Percentiles rank a stretch among this genome's conserved stretches.
Conservation (phyloP, 2,888 invertebrate genomes). For the Odontothrips loti region DNA sequence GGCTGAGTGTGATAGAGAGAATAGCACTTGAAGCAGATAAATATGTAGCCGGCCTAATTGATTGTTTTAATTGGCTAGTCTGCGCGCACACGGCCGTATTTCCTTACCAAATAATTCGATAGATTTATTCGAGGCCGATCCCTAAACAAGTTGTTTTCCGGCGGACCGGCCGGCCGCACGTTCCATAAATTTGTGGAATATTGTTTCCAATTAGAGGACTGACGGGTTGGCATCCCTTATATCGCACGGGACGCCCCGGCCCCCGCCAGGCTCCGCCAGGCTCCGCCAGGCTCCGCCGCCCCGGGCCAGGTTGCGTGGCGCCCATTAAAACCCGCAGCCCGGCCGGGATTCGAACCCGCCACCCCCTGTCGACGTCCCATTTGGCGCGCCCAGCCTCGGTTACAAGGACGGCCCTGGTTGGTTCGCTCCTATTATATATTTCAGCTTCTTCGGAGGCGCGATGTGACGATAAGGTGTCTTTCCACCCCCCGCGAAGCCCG, state of each 20-base stretch:
- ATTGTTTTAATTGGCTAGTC: slow-evolving; percentile 17
- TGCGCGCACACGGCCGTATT: not conserved
- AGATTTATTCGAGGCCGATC: slow-evolving; percentile 13
- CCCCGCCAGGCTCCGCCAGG: not conserved
- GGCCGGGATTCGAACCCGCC: not conserved
- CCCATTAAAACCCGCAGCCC: not conserved
- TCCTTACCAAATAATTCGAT: slow-evolving; percentile 23
- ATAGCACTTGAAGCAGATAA: not conserved
- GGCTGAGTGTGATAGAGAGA: no score
- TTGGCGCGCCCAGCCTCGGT: no score
- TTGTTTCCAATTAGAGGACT: slow-evolving; percentile 20
- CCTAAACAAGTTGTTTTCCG: slow-evolving; percentile 11
- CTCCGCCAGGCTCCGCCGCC: not conserved
- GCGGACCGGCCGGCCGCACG: not conserved
- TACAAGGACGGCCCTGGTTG: no score
- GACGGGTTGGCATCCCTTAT: not conserved
- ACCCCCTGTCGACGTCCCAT: not conserved
- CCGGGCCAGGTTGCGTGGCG: not conserved
- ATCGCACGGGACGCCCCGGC: not conserved
- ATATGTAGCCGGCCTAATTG: not conserved
- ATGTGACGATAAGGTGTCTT: no score
- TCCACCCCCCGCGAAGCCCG: no score
- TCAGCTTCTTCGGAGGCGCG: no score
- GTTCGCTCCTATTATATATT: no score
- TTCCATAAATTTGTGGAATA: slow-evolving; percentile 23